These are phyloP conservation scores for Drosophila demipolita DNA, from an alignment of 2,888 invertebrate species.

Conservation along the genomic window DNA sequence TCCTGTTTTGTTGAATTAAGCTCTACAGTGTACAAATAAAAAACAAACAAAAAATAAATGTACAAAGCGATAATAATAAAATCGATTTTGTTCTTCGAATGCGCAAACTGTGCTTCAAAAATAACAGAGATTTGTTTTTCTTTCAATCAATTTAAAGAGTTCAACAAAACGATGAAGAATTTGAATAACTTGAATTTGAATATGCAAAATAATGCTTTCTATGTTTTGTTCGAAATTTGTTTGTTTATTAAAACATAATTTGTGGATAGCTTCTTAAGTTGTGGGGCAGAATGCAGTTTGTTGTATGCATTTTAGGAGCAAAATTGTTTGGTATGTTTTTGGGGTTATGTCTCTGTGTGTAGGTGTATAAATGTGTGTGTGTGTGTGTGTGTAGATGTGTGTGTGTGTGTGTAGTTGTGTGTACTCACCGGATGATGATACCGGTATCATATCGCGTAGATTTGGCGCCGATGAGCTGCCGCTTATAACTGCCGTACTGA, in stretches of 20 bases:
- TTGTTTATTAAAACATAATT: neutral
- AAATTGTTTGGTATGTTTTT: neutral
- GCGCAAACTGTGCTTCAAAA: too few relatives aligned
- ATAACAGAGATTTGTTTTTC: too few relatives aligned
- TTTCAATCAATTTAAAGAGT: too few relatives aligned
- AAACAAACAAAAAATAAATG: neutral
- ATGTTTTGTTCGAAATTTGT: neutral
- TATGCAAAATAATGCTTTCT: neutral
- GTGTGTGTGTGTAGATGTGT: neutral
- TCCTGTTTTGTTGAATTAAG: neutral
- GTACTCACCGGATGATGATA: conserved; percentile 90
- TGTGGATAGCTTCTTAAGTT: neutral
- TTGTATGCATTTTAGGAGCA: neutral
- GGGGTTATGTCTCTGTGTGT: neutral
- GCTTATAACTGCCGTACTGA: conserved; percentile 98
- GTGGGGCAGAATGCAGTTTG: neutral
- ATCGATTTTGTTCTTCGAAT: too few relatives aligned
- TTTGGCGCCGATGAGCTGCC: conserved; percentile 97
- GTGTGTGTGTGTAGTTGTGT: conserved; percentile 3
- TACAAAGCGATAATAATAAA: neutral
- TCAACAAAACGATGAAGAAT: too few relatives aligned
- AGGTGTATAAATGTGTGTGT: neutral
- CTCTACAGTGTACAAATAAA: too few relatives aligned
- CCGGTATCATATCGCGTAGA: conserved; percentile 93
- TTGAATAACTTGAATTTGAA: neutral